Evolutionary conservation across 2,888 invertebrate genomes (phyloP), one percentile per base, ranked within the genome.

Genomic region (Philonicus albiceps): DNA sequence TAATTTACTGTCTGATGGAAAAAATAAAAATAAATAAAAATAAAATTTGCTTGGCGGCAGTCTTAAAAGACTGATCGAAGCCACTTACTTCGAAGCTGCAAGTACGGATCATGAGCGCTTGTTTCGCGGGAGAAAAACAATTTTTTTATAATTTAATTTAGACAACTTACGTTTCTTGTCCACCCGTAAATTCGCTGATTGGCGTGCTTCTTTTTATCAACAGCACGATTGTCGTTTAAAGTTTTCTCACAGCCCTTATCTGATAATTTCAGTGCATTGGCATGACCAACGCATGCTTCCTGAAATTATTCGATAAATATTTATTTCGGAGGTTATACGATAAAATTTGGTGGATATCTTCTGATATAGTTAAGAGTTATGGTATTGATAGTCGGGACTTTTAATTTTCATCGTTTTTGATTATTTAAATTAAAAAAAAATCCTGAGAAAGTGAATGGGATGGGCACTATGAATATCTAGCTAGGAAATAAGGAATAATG

Each of bases 41-140:
- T 81, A 81, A 55, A 81, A 64, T 64, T 81, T 64, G 81, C 81
- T n/a, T 31, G 81, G 81, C 81, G 81, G 81, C 81, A 81, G 34
- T 64, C 81, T 81, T 64, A 81, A 81, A 81, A 80, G 80, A 80
- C 30, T 80, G 53, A 19, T 27, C 80, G 55, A 43, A 81, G 55
- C 30, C 55, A 53, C 37, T 64, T 34, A 30, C 34, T 81, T 16
- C 34, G 19, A 64, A 55, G 37, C 81, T 78, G 49, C 49, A 78
- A 78, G 78, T 78, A 53, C 78, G 27, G 7, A 43, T 81, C 64
- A 4, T n/a, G 2, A 64, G 6, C 40, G 22, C 74, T 13, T 27
- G 40, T n/a, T 53, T 53, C 27, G 30, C 4, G 16, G 11, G 80
- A 30, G 22, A 53, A 80, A 22, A 55, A 64, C 11, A 5, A 11